Evolutionary conservation across 1,140 invertebrate genomes (phyloP).

Genomic region (Chymomyza costata): DNA sequence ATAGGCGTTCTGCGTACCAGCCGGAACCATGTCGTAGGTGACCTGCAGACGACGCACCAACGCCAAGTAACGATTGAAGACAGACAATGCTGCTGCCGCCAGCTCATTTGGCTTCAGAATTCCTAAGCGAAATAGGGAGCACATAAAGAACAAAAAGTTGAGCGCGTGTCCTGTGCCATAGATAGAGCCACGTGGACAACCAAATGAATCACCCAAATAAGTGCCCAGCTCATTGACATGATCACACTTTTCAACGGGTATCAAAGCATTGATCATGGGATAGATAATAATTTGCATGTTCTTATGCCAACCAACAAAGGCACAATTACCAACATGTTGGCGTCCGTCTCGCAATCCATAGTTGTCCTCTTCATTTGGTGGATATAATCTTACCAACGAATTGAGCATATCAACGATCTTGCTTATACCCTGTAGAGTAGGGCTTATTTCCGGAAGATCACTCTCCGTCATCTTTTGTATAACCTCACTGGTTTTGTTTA

Average conservation of each 20-base stretch:
- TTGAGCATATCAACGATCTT: constrained; percentile 37
- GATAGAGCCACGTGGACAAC: constrained; percentile 30
- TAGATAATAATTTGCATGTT: constrained; percentile 36
- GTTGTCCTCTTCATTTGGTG: not conserved
- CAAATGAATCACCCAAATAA: constrained; percentile 40
- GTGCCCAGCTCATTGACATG: constrained; percentile 39
- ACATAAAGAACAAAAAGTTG: constrained; percentile 44
- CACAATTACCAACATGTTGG: not conserved
- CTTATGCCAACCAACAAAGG: constrained; percentile 31
- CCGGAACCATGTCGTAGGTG: constrained; percentile 21
- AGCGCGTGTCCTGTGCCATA: constrained; percentile 46
- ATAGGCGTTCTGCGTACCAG: constrained; percentile 30
- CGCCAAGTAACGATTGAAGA: constrained; percentile 41
- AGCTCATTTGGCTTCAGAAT: constrained; percentile 27
- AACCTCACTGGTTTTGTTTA: constrained; percentile 25
- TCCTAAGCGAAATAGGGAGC: constrained; percentile 23
- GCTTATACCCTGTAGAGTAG: constrained; percentile 14
- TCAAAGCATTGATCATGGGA: constrained; percentile 24
- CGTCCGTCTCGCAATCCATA: not conserved
- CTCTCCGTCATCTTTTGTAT: constrained; percentile 34
- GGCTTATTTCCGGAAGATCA: constrained; percentile 25
- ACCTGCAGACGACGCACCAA: constrained; percentile 38
- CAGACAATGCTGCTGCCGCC: constrained; percentile 32
- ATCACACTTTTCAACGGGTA: constrained; percentile 26
- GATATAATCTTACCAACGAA: constrained; percentile 5